Evolutionary conservation across 2,113 vertebrate genomes (phyloP), one percentile per base, ranked within the genome.

Genomic region (Podiceps cristatus): DNA sequence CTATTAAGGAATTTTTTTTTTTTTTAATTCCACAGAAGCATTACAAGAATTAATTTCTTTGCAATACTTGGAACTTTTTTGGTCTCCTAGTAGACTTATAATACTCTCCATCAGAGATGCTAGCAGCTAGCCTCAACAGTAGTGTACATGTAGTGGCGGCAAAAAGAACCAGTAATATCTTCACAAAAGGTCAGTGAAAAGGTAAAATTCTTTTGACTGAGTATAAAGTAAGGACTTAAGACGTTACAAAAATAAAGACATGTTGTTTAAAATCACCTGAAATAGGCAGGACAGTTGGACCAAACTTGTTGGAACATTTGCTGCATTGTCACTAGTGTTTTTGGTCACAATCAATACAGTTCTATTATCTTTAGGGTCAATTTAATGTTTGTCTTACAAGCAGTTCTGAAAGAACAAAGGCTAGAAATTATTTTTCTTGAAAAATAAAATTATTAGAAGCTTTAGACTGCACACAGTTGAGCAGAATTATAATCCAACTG

Each of bases 401-500:
- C 68, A 44, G 33, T 78, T 88, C 66, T 76, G 80, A 91, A 84
- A 85, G 55, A 84, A 87, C 13, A 56, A 71, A 87, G 15, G 33
- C 40, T 71, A 74, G 63, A 79, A 82, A 59, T 83, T 59, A 18
- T 82, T 86, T 90, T 83, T 77, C 52, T 63, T 94, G 87, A 94
- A 94, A 76, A 92, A 67, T 24, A 66, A 75, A 78, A 74, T 94
- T 64, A 83, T 45, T 73, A 86, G 62, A 87, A 89, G 72, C 88
- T 84, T 45, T 50, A 83, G 8, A 76, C 59, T 80, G 83, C 75
- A 88, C 47, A 80, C n/a, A 74, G 86, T 93, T 90, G 85, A 94
- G 90, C 77, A 94, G 78, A 93, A 95, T 71, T 92, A 88, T 68
- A 95, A 97, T 92, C 86, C 85, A 95, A 96, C 85, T 86, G 71